Evolutionary conservation across 1,140 invertebrate species (phyloP).

Genomic region (Triops longicaudatus): DNA sequence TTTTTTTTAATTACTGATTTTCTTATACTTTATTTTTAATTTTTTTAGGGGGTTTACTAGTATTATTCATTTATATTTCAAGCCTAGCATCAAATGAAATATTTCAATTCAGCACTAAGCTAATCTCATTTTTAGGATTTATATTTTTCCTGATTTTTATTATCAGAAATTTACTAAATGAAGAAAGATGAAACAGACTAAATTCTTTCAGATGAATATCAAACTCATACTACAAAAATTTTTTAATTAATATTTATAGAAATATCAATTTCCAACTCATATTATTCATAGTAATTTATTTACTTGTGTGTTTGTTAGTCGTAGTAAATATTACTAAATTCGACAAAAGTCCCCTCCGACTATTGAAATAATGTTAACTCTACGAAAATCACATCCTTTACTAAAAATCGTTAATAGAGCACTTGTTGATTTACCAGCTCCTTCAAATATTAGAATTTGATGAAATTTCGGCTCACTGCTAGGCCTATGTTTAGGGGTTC

Average conservation of each 20-base stretch:
- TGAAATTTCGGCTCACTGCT: constrained; percentile 45
- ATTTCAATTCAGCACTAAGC: constrained; percentile 20
- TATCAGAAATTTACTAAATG: neutral
- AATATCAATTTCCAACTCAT: neutral
- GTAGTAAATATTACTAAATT: constrained; percentile 30
- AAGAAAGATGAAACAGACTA: neutral
- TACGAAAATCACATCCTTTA: constrained; percentile 32
- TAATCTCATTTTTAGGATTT: constrained; percentile 9
- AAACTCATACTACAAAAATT: no score
- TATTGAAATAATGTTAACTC: constrained; percentile 30
- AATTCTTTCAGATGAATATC: neutral
- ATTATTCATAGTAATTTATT: constrained; percentile 29
- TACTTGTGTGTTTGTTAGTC: constrained; percentile 31
- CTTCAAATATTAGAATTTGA: constrained; percentile 33
- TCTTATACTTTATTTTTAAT: constrained; percentile 33
- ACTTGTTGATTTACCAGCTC: constrained; percentile 32
- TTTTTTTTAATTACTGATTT: constrained; percentile 28
- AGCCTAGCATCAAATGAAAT: constrained; percentile 32
- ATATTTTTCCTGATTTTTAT: constrained; percentile 18
- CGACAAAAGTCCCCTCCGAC: constrained; percentile 28
- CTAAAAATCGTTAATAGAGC: constrained; percentile 33
- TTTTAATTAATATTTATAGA: no score
- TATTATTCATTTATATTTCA: constrained; percentile 34
- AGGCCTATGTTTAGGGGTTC: constrained; percentile 49
- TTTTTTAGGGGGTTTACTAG: constrained; percentile 34